Conservation (phyloP, 2,888 invertebrate genomes). For the Micoletzkya japonica region DNA sequence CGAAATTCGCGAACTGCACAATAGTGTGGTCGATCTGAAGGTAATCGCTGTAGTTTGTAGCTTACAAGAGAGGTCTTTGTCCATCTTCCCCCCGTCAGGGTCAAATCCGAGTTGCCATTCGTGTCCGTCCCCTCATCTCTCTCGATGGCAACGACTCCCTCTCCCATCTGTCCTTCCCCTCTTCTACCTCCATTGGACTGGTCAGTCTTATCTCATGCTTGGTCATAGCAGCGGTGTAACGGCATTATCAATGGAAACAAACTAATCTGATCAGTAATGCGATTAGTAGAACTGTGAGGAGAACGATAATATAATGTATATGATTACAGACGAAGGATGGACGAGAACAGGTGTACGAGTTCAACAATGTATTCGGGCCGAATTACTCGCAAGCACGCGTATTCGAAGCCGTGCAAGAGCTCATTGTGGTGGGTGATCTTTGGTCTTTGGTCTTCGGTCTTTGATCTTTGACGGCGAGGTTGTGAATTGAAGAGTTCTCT, state of each 20-base stretch:
- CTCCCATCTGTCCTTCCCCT: conserved; percentile 35
- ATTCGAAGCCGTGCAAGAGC: conserved; percentile 40
- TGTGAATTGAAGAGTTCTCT: conserved; percentile 37
- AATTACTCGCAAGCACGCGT: conserved; percentile 34
- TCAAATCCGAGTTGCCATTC: conserved; percentile 42
- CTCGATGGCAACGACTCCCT: conserved; percentile 25
- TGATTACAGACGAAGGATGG: conserved; percentile 12
- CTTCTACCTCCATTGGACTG: background rate
- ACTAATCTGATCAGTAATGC: background rate
- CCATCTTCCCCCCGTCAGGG: conserved; percentile 29
- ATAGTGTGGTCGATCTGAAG: conserved; percentile 42
- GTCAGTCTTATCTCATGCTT: background rate
- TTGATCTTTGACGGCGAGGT: too few species aligned
- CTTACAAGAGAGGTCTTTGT: background rate
- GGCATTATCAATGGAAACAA: background rate
- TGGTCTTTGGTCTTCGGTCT: too few species aligned
- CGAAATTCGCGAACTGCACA: conserved; percentile 37
- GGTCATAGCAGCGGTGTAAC: background rate
- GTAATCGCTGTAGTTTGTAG: background rate
- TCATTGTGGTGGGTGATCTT: conserved; percentile 35
- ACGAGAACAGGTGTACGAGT: conserved; percentile 29
- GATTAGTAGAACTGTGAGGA: background rate
- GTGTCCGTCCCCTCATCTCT: conserved; percentile 38
- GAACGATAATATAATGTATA: background rate
- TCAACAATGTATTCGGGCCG: conserved; percentile 42